Percentiles rank a stretch among this genome's conserved stretches.
phyloP scores from a whole-genome alignment of 2,888 invertebrate genomes.

The Folsomia candida region DNA sequence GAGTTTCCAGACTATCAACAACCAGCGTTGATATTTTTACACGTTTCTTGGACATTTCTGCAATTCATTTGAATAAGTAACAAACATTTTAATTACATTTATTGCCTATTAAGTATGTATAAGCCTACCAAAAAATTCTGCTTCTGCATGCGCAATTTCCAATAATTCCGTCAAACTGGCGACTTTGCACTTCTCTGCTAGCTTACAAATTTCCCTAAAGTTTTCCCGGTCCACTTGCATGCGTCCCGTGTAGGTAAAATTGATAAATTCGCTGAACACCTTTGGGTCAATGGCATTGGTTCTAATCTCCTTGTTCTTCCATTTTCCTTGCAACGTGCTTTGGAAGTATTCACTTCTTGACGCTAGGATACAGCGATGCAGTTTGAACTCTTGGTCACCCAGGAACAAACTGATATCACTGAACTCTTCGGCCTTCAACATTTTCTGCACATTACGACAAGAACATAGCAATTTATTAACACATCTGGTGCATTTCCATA shows the following conservation, averaged over 20 bases:
- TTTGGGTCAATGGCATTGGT: slow-evolving; percentile 52
- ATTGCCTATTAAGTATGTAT: too few species aligned
- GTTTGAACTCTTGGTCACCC: slow-evolving; percentile 54
- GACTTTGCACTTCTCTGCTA: slow-evolving; percentile 56
- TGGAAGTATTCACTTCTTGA: slow-evolving; percentile 56
- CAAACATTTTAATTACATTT: too few species aligned
- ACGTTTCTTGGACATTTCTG: slow-evolving; percentile 50
- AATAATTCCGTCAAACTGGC: slow-evolving; percentile 52
- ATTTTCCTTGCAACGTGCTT: slow-evolving; percentile 54
- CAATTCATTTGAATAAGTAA: slow-evolving; percentile 20
- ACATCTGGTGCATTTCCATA: neutral
- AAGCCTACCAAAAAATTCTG: slow-evolving; percentile 54
- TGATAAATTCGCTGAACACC: slow-evolving; percentile 55
- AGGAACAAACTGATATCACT: slow-evolving; percentile 56
- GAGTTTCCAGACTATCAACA: slow-evolving; percentile 53
- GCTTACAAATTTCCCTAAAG: slow-evolving; percentile 53
- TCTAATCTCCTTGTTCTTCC: slow-evolving; percentile 54
- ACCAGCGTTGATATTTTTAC: slow-evolving; percentile 55
- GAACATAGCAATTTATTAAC: neutral
- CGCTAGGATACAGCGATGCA: slow-evolving; percentile 56
- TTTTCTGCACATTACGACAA: slow-evolving; percentile 39
- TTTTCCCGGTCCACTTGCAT: slow-evolving; percentile 50
- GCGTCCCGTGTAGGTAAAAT: slow-evolving; percentile 57
- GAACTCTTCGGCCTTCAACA: slow-evolving; percentile 51
- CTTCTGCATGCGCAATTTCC: slow-evolving; percentile 53